A percentile compares a stretch with the other conserved stretches of the same genome.
phyloP scores from a whole-genome alignment of 2,113 vertebrate species.

The Sciurus niger region DNA sequence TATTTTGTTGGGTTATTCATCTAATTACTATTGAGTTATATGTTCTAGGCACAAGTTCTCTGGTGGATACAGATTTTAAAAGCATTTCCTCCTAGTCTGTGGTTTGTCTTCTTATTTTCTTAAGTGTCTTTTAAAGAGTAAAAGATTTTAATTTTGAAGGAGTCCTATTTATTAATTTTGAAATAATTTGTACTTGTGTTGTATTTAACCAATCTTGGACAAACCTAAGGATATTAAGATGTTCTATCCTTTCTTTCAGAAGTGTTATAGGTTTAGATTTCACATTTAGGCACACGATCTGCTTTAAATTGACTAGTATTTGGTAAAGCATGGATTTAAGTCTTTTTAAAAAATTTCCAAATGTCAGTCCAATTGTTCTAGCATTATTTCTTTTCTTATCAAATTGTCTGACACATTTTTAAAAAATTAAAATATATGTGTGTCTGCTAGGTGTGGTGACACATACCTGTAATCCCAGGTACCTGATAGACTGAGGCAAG shows the following conservation, averaged over 20 bases:
- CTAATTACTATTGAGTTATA: neutral
- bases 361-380: neutral
- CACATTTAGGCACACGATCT: neutral
- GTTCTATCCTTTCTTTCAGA: neutral
- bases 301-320: neutral
- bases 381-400: neutral
- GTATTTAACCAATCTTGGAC: neutral
- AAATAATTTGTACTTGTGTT: neutral
- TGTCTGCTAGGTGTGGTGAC: neutral
- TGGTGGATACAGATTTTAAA: neutral
- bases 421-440: neutral
- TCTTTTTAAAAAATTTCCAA: neutral
- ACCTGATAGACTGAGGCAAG: no score
- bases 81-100: neutral
- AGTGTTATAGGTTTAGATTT: neutral
- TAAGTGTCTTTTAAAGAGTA: neutral
- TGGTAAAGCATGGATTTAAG: neutral
- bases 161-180: neutral
- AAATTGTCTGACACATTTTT: neutral
- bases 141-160: neutral
- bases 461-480: no score
- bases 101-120: neutral
- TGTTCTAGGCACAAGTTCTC: neutral
- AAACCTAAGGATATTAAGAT: neutral
- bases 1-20: neutral